These are phyloP conservation scores for Molanna angustata DNA, from an alignment of 2,888 invertebrate species.

Conservation along the genomic window DNA sequence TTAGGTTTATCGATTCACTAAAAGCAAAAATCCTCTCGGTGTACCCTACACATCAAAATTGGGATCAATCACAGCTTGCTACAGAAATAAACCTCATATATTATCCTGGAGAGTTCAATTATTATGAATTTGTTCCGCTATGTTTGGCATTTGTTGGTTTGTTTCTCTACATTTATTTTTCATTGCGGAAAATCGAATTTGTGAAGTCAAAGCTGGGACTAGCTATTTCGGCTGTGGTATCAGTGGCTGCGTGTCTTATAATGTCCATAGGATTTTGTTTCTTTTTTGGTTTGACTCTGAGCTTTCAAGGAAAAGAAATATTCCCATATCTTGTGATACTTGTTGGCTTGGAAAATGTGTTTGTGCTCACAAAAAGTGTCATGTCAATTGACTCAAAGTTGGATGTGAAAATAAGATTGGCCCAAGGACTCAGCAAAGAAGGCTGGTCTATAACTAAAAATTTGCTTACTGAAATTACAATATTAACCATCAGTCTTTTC, in stretches of 20 bases:
- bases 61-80: slow-evolving; percentile 42
- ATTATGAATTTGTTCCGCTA: slow-evolving; percentile 80
- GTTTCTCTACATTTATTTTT: slow-evolving; percentile 93
- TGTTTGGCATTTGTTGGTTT: slow-evolving; percentile 80
- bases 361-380: slow-evolving; percentile 89
- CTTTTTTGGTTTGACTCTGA: slow-evolving; percentile 81
- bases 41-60: slow-evolving; percentile 69
- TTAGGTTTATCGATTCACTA: slow-evolving; percentile 73
- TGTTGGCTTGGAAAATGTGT: slow-evolving; percentile 90
- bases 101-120: slow-evolving; percentile 86
- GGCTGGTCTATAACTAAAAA: slow-evolving; percentile 98
- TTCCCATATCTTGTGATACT: slow-evolving; percentile 95
- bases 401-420: slow-evolving; percentile 92
- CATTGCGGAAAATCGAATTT: slow-evolving; percentile 92
- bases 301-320: slow-evolving; percentile 81
- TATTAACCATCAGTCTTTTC: slow-evolving; percentile 87
- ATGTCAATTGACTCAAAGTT: slow-evolving; percentile 90
- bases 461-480: slow-evolving; percentile 87
- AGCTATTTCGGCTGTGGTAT: slow-evolving; percentile 86
- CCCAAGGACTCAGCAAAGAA: slow-evolving; percentile 95
- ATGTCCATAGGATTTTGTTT: slow-evolving; percentile 91
- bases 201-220: slow-evolving; percentile 83
- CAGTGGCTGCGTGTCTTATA: slow-evolving; percentile 80
- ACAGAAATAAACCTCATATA: slow-evolving; percentile 64
- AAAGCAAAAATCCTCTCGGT: slow-evolving; percentile 63